Percentiles rank a stretch among this genome's conserved stretches.
Conservation (phyloP, 1,140 invertebrate genomes). For the Penaeus indicus region DNA sequence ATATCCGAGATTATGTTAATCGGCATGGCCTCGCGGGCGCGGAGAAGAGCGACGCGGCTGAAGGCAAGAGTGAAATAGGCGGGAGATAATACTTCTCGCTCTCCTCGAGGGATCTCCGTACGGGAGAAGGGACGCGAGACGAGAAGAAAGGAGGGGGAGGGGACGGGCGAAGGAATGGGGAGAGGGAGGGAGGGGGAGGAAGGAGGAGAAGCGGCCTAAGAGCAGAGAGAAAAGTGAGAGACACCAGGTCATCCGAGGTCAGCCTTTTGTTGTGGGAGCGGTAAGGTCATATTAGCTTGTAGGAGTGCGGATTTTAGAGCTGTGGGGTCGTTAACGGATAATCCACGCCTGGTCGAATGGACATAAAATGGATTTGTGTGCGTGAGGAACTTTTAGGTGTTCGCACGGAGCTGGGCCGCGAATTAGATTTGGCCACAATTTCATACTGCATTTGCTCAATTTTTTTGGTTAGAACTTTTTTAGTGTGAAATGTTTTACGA, state of each 20-base stretch:
- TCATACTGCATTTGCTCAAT: not conserved
- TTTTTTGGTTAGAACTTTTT: not conserved
- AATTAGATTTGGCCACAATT: constrained; percentile 23
- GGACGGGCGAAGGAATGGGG: not conserved
- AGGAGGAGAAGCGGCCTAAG: constrained; percentile 3
- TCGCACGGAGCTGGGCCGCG: not conserved
- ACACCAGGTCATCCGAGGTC: not conserved
- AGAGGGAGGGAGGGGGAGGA: not conserved
- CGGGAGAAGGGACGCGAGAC: not conserved
- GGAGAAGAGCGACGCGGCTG: not conserved
- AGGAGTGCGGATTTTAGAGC: not conserved
- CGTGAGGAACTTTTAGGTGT: constrained; percentile 3
- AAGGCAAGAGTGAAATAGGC: constrained; percentile 1
- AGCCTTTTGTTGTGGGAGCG: not conserved
- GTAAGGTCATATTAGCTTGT: not conserved
- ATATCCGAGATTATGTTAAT: too few species aligned
- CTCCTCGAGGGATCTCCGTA: too few species aligned
- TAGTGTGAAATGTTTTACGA: too few species aligned
- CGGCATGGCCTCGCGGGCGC: too few species aligned
- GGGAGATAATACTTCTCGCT: not conserved
- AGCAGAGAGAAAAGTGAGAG: not conserved
- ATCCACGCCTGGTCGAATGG: constrained; percentile 5
- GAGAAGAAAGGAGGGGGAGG: not conserved
- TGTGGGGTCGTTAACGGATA: not conserved
- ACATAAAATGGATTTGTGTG: constrained; percentile 24